phyloP scores from a whole-genome alignment of 2,888 invertebrate species.

The Sipha maydis region DNA sequence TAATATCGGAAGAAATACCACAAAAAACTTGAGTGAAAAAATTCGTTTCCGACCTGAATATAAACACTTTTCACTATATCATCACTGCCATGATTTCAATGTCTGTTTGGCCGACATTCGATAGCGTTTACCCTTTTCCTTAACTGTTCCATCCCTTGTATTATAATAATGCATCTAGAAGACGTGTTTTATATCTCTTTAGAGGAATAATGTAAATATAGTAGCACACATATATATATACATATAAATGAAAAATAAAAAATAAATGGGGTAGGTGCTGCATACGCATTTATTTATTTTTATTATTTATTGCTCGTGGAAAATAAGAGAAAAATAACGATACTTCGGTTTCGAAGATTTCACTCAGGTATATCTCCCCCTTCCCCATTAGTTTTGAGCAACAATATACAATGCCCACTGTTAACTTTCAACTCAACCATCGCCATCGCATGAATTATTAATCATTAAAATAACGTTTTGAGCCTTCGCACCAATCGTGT shows the following conservation, averaged over 20 bases:
- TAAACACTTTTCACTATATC: background rate
- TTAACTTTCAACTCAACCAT: background rate
- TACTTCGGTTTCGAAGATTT: background rate
- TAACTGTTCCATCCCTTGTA: background rate
- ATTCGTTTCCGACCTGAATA: background rate
- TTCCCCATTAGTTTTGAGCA: background rate
- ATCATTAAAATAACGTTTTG: slow-evolving; percentile 15
- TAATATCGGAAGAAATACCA: background rate
- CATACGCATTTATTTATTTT: slow-evolving; percentile 13
- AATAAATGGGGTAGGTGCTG: background rate
- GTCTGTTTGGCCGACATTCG: slow-evolving; percentile 6
- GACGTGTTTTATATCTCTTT: background rate
- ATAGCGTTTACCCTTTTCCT: slow-evolving; percentile 18
- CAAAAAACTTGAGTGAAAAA: background rate
- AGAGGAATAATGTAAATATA: slow-evolving; percentile 26
- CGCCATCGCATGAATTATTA: background rate
- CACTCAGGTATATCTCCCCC: background rate
- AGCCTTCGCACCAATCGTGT: too few relatives aligned
- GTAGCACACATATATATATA: background rate
- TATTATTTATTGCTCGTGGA: slow-evolving; percentile 20
- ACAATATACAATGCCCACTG: slow-evolving; percentile 12
- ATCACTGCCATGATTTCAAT: background rate
- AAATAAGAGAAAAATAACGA: background rate
- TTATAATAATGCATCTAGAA: slow-evolving; percentile 12
- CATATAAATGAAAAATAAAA: background rate